Percentiles rank a stretch among this genome's conserved stretches.
Evolutionary conservation across 2,888 invertebrate species (phyloP).

Genomic region (Archips crataeganus): DNA sequence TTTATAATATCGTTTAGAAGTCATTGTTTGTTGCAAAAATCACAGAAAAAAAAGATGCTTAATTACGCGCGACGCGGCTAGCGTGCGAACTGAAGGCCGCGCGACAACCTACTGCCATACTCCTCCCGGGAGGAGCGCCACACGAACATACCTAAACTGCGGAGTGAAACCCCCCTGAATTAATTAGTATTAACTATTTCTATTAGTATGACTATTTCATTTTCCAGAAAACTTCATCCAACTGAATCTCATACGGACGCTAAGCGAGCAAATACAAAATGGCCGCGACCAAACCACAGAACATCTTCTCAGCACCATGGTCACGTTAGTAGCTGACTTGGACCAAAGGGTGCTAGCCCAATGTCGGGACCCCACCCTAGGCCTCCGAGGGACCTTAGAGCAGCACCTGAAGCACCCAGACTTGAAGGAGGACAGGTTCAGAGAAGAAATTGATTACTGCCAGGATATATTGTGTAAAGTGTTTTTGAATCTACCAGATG

Average conservation of each 20-base stretch:
- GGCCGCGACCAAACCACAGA: slow-evolving; percentile 64
- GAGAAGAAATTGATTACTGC: slow-evolving; percentile 69
- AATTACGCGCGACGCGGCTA: no score
- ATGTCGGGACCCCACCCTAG: slow-evolving; percentile 56
- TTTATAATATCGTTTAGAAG: no score
- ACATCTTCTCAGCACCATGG: slow-evolving; percentile 66
- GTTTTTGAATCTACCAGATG: slow-evolving; percentile 48
- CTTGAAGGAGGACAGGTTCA: slow-evolving; percentile 55
- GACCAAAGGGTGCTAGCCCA: slow-evolving; percentile 57
- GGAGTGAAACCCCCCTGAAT: no score
- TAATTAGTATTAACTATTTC: no score
- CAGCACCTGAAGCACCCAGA: slow-evolving; percentile 59
- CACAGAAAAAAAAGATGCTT: no score
- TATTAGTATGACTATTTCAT: neutral
- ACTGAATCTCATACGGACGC: slow-evolving; percentile 57
- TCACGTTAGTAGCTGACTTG: slow-evolving; percentile 53
- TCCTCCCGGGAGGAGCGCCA: no score
- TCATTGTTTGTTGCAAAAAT: no score
- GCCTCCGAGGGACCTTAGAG: slow-evolving; percentile 51
- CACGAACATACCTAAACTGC: no score
- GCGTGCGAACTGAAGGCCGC: no score
- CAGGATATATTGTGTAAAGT: slow-evolving; percentile 53
- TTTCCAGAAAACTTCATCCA: slow-evolving; percentile 65
- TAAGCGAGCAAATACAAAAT: slow-evolving; percentile 57
- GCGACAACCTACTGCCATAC: no score